Evolutionary conservation across 2,797 vertebrate species (phyloP).

Genomic region (Notamacropus eugenii): DNA sequence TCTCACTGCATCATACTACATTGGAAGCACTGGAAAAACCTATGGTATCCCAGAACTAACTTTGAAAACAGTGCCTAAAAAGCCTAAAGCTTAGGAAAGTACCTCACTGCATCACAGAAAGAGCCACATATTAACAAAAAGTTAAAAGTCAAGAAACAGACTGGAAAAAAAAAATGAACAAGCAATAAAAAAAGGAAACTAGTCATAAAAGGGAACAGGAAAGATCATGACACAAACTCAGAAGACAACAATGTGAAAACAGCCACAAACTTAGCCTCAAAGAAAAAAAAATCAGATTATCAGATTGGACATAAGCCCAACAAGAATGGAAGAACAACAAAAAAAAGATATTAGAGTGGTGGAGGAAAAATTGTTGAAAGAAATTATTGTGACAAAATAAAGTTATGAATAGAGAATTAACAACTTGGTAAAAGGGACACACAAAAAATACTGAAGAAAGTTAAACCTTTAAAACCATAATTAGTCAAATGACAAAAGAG

Average conservation of each 20-base stretch:
- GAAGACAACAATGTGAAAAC: not conserved
- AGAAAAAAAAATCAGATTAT: not conserved
- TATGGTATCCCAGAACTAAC: not conserved
- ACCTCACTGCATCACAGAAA: not conserved
- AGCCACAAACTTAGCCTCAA: not conserved
- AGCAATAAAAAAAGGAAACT: not conserved
- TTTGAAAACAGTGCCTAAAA: not conserved
- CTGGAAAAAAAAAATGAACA: not conserved
- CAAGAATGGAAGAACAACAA: not conserved
- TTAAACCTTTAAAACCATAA: not conserved
- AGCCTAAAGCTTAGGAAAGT: not conserved
- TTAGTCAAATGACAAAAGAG: not conserved
- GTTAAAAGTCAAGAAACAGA: not conserved
- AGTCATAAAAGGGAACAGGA: too few relatives aligned
- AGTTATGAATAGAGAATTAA: not conserved
- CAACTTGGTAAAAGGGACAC: not conserved
- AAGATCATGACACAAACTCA: too few relatives aligned
- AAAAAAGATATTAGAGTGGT: not conserved
- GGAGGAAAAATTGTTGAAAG: not conserved
- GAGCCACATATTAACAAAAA: not conserved
- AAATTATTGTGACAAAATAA: not conserved
- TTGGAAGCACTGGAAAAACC: too few relatives aligned
- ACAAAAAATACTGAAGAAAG: not conserved
- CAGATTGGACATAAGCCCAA: not conserved
- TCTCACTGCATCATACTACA: too few relatives aligned